A percentile compares a stretch with the other conserved stretches of the same genome.
Conservation (phyloP, 1,140 invertebrate genomes). For the Tetragnatha versicolor region DNA sequence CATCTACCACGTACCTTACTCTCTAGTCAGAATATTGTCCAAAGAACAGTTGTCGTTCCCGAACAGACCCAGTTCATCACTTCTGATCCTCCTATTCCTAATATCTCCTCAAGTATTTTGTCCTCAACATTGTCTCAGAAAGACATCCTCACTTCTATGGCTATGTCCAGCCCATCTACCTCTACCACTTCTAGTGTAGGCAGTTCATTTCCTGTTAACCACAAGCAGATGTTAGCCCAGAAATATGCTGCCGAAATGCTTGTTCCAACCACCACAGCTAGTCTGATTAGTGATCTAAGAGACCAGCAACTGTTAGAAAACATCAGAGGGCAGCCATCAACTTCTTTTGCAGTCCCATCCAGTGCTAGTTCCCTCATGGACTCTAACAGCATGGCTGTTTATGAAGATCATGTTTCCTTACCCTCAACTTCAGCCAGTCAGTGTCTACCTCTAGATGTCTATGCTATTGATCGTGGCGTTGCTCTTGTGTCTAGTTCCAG, state of each 20-base stretch:
- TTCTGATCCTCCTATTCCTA: slow-evolving; percentile 29
- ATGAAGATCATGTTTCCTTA: slow-evolving; percentile 40
- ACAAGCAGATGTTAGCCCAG: slow-evolving; percentile 58
- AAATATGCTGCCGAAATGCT: slow-evolving; percentile 58
- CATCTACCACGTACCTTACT: slow-evolving; percentile 37
- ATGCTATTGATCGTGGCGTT: slow-evolving; percentile 48
- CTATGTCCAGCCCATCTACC: slow-evolving; percentile 48
- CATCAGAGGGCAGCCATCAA: slow-evolving; percentile 24
- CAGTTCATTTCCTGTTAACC: slow-evolving; percentile 35
- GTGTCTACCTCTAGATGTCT: slow-evolving; percentile 54
- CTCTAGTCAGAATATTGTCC: slow-evolving; percentile 45
- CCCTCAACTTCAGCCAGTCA: slow-evolving; percentile 30
- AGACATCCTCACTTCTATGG: slow-evolving; percentile 45
- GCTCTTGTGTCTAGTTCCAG: slow-evolving; percentile 49
- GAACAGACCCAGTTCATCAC: slow-evolving; percentile 49
- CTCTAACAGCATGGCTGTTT: slow-evolving; percentile 45
- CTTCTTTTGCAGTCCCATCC: slow-evolving; percentile 43
- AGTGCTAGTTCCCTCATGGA: slow-evolving; percentile 43
- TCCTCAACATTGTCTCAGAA: slow-evolving; percentile 43
- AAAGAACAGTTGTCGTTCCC: slow-evolving; percentile 13
- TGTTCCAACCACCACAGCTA: slow-evolving; percentile 25
- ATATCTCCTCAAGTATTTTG: slow-evolving; percentile 16
- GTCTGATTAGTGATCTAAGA: slow-evolving; percentile 31
- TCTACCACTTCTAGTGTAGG: slow-evolving; percentile 3
- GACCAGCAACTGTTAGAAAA: slow-evolving; percentile 46